These are phyloP conservation scores for Ichneumoninae sp. DNA, from an alignment of 2,888 invertebrate species.

Conservation along the genomic window DNA sequence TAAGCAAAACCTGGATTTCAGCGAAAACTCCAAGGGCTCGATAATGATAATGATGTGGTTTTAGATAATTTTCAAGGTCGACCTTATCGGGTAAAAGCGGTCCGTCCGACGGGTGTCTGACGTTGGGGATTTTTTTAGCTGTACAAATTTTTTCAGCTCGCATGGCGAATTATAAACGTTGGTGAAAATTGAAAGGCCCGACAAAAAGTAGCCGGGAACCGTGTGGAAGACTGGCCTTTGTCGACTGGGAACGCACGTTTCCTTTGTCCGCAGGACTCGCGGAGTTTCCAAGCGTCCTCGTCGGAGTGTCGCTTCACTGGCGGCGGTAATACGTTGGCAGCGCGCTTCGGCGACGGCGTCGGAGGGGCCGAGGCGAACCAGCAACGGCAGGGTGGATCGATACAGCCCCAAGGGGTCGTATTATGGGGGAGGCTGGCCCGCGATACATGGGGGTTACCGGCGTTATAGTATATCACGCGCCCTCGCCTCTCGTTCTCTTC, in stretches of 20 bases:
- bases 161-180: slow-evolving; percentile 8
- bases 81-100: background rate
- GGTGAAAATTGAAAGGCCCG: slow-evolving; percentile 11
- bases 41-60: background rate
- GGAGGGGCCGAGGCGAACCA: slow-evolving; percentile 72
- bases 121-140: background rate
- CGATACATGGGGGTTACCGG: slow-evolving; percentile 77
- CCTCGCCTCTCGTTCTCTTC: slow-evolving; percentile 34
- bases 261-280: slow-evolving; percentile 65
- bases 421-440: slow-evolving; percentile 79
- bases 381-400: slow-evolving; percentile 77
- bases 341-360: slow-evolving; percentile 69
- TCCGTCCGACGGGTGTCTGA: background rate
- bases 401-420: slow-evolving; percentile 80
- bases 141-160: background rate
- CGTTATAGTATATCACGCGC: slow-evolving; percentile 45
- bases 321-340: slow-evolving; percentile 57
- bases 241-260: slow-evolving; percentile 52
- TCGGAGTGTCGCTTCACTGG: slow-evolving; percentile 59
- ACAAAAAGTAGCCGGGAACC: slow-evolving; percentile 36
- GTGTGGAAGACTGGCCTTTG: slow-evolving; percentile 63
- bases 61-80: background rate
- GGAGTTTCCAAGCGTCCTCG: slow-evolving; percentile 51
- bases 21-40: background rate
- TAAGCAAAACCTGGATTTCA: no score